phyloP scores from a whole-genome alignment of 2,113 vertebrate genomes.

The Dipodomys stephensi region DNA sequence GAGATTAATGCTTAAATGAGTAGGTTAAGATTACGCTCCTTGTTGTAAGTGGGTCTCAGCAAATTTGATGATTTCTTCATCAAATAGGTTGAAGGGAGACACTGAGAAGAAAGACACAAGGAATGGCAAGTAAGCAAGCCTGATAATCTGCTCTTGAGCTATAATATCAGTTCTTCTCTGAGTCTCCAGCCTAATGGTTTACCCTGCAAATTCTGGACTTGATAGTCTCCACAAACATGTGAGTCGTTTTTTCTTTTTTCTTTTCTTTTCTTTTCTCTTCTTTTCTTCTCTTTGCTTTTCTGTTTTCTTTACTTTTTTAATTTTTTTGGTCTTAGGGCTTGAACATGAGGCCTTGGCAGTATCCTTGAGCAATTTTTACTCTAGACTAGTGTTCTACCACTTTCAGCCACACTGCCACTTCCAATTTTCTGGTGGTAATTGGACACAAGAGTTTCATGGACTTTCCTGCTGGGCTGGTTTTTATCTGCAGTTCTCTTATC shows the following conservation, averaged over 20 bases:
- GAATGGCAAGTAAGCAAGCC: not conserved
- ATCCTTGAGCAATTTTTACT: too few relatives aligned
- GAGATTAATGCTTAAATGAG: not conserved
- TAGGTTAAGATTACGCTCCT: not conserved
- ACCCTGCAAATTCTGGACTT: not conserved
- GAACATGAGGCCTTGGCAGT: too few relatives aligned
- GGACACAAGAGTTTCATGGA: too few relatives aligned
- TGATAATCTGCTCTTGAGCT: not conserved
- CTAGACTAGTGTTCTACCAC: too few relatives aligned
- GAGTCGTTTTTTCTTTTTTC: not conserved
- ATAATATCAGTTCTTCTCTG: not conserved
- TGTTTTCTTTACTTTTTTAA: too few relatives aligned
- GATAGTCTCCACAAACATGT: not conserved
- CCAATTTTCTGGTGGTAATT: too few relatives aligned
- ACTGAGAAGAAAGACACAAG: not conserved
- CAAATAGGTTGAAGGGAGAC: not conserved
- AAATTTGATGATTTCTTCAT: too few relatives aligned
- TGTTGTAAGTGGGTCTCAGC: not conserved
- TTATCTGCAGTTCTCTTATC: too few relatives aligned
- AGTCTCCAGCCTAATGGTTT: not conserved
- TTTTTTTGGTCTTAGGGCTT: too few relatives aligned
- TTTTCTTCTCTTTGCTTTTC: not conserved
- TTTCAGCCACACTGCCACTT: too few relatives aligned
- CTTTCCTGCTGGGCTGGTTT: too few relatives aligned
- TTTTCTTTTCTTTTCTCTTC: not conserved